Evolutionary conservation across 2,888 invertebrate genomes (phyloP), one percentile per base, ranked within the genome.

Genomic region (Papilio demoleus): DNA sequence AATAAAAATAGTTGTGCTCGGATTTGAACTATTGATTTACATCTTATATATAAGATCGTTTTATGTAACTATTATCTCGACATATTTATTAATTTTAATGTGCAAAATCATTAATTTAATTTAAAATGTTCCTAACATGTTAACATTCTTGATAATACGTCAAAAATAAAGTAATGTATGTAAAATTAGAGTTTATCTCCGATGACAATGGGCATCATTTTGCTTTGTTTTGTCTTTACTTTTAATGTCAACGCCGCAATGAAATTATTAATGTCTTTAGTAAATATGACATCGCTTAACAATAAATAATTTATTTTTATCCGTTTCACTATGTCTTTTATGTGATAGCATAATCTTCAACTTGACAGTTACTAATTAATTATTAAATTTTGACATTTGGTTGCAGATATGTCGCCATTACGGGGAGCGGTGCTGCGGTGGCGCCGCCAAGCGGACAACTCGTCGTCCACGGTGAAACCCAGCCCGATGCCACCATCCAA

Each of bases 341-440:
- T n/a, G 31, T 11, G n/a, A 31, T 56, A 31, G 11, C 31, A 56
- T 31, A 56, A 31, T 56, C n/a, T 27, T 17, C 12, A 53, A n/a
- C 53, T 14, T 53, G 53, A 56, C 17, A 56, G n/a, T 56, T 62
- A 22, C 66, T 65, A 45, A 58, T 65, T 65, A 14, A 69, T 63
- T 50, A 58, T 38, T 38, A 45, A 61, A 61, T 24, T 31, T 56
- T 71, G 64, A 59, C 68, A 67, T 70, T 69, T 74, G 70, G 24
- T 79, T 87, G 86, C 74, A 74, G 75, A 70, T 38, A 92, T 92
- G 92, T 88, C 92, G 78, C 90, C 90, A 72, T 79, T 86, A 67
- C 79, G 86, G 71, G 84, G 79, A 73, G 77, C 82, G 66, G 77
- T 86, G 81, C 85, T 89, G 80, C 88, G 93, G 83, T 88, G 88